These are phyloP conservation scores for Lycopodina hypogea DNA, from an alignment of 37 sponge, comb jelly and placozoan genomes.

Conservation along the genomic window DNA sequence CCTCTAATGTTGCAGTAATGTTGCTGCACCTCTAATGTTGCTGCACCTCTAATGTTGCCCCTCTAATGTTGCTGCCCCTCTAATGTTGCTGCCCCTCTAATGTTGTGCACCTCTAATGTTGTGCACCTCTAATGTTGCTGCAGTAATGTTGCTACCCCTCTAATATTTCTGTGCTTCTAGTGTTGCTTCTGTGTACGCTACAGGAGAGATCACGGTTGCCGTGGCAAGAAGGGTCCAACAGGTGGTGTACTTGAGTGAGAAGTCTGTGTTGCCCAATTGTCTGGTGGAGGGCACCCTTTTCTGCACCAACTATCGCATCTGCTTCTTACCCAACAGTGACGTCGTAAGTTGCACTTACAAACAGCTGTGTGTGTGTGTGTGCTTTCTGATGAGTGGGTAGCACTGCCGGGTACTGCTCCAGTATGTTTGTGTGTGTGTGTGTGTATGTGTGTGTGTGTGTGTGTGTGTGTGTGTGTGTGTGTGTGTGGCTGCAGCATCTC, in stretches of 20 bases:
- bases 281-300: slow-evolving; percentile 30
- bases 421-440: neutral
- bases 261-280: neutral
- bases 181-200: too few relatives aligned
- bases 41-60: too few relatives aligned
- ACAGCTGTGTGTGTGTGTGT: neutral
- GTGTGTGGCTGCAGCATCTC: neutral
- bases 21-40: too few relatives aligned
- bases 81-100: too few relatives aligned
- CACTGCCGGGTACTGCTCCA: neutral
- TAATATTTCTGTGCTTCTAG: too few relatives aligned
- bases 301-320: slow-evolving; percentile 59
- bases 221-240: slow-evolving; percentile 24
- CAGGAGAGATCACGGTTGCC: slow-evolving; percentile 54
- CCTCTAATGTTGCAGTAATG: too few relatives aligned
- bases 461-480: neutral
- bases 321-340: slow-evolving; percentile 33
- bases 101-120: too few relatives aligned
- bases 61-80: too few relatives aligned
- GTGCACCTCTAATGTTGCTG: too few relatives aligned
- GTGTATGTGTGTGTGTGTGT: neutral
- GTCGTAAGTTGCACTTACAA: neutral
- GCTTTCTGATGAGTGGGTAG: neutral
- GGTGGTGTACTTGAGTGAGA: slow-evolving; percentile 41
- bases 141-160: too few relatives aligned